A percentile compares a stretch with the other conserved stretches of the same genome.
Evolutionary conservation across 2,888 invertebrate genomes (phyloP).

Genomic region (Protonemura montana): DNA sequence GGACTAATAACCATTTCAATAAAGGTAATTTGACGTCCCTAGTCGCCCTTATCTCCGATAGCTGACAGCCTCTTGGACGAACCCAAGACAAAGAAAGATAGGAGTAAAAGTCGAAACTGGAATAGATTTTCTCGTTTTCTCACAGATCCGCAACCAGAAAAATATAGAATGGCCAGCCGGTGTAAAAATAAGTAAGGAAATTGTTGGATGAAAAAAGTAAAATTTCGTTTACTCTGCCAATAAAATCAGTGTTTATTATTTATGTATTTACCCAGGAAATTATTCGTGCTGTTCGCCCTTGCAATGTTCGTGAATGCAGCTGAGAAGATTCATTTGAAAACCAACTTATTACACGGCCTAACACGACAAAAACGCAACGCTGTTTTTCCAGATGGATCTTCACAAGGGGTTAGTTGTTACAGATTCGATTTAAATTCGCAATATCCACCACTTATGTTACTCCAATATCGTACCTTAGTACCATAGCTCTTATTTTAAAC

Average conservation of each 20-base stretch:
- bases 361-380: conserved; percentile 19
- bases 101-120: no score
- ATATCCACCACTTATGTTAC: no score
- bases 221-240: background rate
- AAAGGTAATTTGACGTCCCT: no score
- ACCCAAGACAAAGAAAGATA: no score
- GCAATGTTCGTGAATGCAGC: background rate
- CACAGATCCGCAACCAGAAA: no score
- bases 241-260: background rate
- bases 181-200: background rate
- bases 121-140: no score
- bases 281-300: background rate
- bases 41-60: no score
- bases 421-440: background rate
- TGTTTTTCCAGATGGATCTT: conserved; percentile 16
- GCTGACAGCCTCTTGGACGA: no score
- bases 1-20: no score
- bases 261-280: background rate
- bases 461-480: no score
- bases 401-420: conserved; percentile 14
- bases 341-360: background rate
- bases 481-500: no score
- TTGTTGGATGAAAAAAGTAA: background rate
- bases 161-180: background rate
- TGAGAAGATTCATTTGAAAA: background rate